These are phyloP conservation scores for Phylloscopus collybita DNA, from an alignment of 2,797 vertebrate species.

Conservation along the genomic window DNA sequence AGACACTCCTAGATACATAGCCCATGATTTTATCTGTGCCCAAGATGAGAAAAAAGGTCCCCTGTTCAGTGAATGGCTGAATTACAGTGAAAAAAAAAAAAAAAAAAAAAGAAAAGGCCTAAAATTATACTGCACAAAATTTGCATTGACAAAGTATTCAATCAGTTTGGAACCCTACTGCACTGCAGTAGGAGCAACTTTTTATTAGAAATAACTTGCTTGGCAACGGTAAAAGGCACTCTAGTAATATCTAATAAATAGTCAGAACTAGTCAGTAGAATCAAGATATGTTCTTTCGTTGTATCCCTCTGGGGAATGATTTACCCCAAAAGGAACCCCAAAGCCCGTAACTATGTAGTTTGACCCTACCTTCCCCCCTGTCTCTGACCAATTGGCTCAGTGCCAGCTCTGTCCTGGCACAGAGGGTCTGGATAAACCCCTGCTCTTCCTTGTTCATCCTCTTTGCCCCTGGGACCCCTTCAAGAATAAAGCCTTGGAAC, in stretches of 20 bases:
- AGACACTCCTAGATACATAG: not conserved
- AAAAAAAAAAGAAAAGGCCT: not conserved
- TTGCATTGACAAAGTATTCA: not conserved
- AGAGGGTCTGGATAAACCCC: too few relatives aligned
- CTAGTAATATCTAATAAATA: not conserved
- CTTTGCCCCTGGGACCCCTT: too few relatives aligned
- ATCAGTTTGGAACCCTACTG: not conserved
- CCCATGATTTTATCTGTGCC: not conserved
- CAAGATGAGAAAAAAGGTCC: not conserved
- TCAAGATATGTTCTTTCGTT: not conserved
- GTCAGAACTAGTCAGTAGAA: not conserved
- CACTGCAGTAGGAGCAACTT: not conserved
- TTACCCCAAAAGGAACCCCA: too few relatives aligned
- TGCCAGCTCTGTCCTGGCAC: too few relatives aligned
- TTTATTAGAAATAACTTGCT: not conserved
- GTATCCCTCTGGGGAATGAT: too few relatives aligned
- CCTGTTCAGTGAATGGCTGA: not conserved
- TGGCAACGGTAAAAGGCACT: not conserved
- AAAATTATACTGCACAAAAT: not conserved
- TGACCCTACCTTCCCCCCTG: too few relatives aligned
- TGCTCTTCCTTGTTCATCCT: too few relatives aligned
- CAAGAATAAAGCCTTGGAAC: too few relatives aligned
- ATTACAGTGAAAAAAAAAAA: not conserved
- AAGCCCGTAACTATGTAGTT: too few relatives aligned
- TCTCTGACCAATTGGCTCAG: too few relatives aligned